Percentiles rank a stretch among this genome's conserved stretches.
Conservation (phyloP, 2,888 invertebrate genomes). For the Biston stratarius region DNA sequence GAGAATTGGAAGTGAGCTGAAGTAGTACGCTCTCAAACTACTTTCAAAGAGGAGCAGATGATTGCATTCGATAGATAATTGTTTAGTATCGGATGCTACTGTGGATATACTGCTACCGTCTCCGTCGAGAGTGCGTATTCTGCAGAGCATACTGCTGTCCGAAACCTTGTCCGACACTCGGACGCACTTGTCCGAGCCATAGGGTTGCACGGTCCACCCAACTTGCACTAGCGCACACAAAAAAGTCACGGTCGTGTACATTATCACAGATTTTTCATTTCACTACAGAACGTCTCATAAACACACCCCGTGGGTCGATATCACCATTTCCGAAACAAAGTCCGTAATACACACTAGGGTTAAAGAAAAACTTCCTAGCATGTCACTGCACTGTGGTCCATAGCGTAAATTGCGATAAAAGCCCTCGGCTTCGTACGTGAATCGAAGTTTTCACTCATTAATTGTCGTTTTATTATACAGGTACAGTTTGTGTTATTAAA, state of each 20-base stretch:
- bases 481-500: conserved; percentile 76
- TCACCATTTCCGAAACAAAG: conserved; percentile 86
- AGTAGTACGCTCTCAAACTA: conserved; percentile 89
- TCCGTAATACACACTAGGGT: conserved; percentile 76
- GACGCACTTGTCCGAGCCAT: conserved; percentile 82
- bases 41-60: conserved; percentile 93
- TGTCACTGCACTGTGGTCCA: conserved; percentile 81
- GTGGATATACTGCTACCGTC: conserved; percentile 88
- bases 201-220: conserved; percentile 84
- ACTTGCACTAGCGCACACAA: conserved; percentile 85
- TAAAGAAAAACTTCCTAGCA: conserved; percentile 81
- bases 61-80: conserved; percentile 91
- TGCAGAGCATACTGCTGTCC: conserved; percentile 88
- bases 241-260: conserved; percentile 77
- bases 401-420: conserved; percentile 48
- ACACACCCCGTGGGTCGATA: conserved; percentile 86
- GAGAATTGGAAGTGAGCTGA: conserved; percentile 90
- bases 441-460: conserved; percentile 64
- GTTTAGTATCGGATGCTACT: conserved; percentile 89
- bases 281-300: conserved; percentile 84
- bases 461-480: conserved; percentile 60
- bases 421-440: conserved; percentile 55
- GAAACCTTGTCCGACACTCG: conserved; percentile 75
- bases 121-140: conserved; percentile 90
- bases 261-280: conserved; percentile 86